Base-by-base conservation (phyloP, 2,888 invertebrate species). In the Drosophila birchii region DNA sequence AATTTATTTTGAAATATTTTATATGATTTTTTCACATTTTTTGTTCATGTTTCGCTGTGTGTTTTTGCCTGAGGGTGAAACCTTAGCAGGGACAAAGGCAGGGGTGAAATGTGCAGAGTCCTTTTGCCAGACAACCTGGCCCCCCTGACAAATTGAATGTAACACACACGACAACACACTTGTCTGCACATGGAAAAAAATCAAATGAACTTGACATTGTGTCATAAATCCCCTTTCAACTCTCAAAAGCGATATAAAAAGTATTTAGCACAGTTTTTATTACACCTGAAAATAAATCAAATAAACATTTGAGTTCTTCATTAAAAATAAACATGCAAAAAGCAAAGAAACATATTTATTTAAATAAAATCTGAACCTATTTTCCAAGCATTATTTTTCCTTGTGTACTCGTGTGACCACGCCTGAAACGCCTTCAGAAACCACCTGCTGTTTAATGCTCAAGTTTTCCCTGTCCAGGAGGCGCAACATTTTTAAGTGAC, bases 401-500 rank as follows among this genome's bases (percentile, higher is more conserved):
- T 26, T 44, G 38, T 36, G 45, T 41, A 26, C 18, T 38, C 44
- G 8, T 32, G 16, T 26, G n/a, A n/a, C 43, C 26, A 44, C 51
- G 67, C 54, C 45, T 18, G 9, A 1, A 26, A 47, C 36, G 9
- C 57, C 39, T 53, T 59, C 56, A 76, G 59, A 74, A 86, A 80
- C 86, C 89, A 82, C 89, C 86, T 89, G 88, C 87, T 89, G 87
- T 82, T 89, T 78, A 88, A 75, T 58, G 58, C 67, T 66, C 26
- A 47, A 66, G 14, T 75, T 75, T 63, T 85, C 67, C 74, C 73
- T 75, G 49, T 61, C 75, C 68, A 59, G 41, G 47, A 61, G 58
- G 60, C 80, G 78, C 71, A 89, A 78, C 78, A 81, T 80, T 89
- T 87, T 86, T 85, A 85, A 86, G 86, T 81, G 81, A 89, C 86